phyloP scores from a whole-genome alignment of 2,797 vertebrate genomes.

The Lates japonicus region DNA sequence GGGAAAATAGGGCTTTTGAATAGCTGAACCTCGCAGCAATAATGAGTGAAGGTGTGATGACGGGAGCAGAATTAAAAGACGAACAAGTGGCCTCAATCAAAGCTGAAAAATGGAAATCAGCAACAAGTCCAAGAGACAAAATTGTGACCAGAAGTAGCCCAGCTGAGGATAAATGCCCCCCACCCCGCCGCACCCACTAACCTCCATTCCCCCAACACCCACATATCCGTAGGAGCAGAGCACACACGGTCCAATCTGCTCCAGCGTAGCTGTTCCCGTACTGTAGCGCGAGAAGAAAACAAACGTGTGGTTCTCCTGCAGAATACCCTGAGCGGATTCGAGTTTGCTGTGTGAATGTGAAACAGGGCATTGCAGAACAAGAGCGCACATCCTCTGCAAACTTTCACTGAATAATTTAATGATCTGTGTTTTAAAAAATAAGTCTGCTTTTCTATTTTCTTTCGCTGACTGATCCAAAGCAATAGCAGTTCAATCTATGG shows the following conservation, averaged over 20 bases:
- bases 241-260: slow-evolving; percentile 32
- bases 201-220: background rate
- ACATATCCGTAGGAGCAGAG: slow-evolving; percentile 5
- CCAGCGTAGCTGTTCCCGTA: slow-evolving; percentile 6
- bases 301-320: slow-evolving; percentile 44
- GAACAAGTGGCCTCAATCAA: slow-evolving; percentile 38
- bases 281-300: slow-evolving; percentile 30
- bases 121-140: slow-evolving; percentile 29
- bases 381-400: slow-evolving; percentile 59
- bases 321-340: slow-evolving; percentile 33
- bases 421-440: slow-evolving; percentile 50
- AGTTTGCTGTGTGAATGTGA: slow-evolving; percentile 57
- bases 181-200: background rate
- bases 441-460: slow-evolving; percentile 37
- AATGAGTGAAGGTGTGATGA: slow-evolving; percentile 48
- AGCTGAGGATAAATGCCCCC: slow-evolving; percentile 6
- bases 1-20: slow-evolving; percentile 53
- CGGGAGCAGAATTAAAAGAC: slow-evolving; percentile 42
- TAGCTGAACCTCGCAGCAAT: slow-evolving; percentile 39
- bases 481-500: slow-evolving; percentile 17
- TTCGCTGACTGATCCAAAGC: slow-evolving; percentile 24
- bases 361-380: slow-evolving; percentile 60
- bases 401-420: slow-evolving; percentile 75
- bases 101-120: slow-evolving; percentile 23
- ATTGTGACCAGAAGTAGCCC: slow-evolving; percentile 4